Evolutionary conservation across 2,797 vertebrate genomes (phyloP).

Genomic region (Pangasius sanitwongsei): DNA sequence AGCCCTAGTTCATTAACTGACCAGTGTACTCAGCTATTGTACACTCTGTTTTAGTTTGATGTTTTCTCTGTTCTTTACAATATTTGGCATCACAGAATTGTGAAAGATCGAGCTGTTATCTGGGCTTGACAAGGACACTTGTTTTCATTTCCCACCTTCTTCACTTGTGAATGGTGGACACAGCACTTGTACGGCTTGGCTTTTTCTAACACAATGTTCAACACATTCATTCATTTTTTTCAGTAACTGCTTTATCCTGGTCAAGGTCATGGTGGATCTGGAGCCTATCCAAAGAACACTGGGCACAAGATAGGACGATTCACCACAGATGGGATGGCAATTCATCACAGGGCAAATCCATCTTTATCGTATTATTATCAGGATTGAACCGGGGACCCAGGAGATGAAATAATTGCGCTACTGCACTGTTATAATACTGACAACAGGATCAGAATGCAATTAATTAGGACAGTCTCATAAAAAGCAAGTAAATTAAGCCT

Average conservation of each 20-base stretch:
- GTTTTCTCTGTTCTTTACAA: background rate
- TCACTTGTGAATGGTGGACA: background rate
- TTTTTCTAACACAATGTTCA: background rate
- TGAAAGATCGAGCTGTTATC: background rate
- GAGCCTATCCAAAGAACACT: background rate
- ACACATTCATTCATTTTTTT: background rate
- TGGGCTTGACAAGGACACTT: background rate
- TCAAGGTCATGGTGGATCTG: background rate
- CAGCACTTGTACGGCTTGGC: background rate
- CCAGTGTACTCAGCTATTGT: background rate
- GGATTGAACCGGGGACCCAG: background rate
- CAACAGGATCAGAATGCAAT: background rate
- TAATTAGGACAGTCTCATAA: background rate
- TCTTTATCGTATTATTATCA: background rate
- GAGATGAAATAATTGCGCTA: background rate
- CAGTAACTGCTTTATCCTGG: background rate
- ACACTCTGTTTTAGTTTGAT: background rate
- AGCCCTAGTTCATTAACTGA: background rate
- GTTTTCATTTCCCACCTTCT: background rate
- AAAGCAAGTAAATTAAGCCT: background rate
- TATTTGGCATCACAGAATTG: background rate
- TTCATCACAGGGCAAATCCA: background rate
- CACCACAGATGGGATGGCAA: background rate
- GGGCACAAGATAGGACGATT: background rate
- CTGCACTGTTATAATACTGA: background rate